Evolutionary conservation across 2,888 invertebrate species (phyloP), one percentile per base, ranked within the genome.

Genomic region (Ferrisia virgata): DNA sequence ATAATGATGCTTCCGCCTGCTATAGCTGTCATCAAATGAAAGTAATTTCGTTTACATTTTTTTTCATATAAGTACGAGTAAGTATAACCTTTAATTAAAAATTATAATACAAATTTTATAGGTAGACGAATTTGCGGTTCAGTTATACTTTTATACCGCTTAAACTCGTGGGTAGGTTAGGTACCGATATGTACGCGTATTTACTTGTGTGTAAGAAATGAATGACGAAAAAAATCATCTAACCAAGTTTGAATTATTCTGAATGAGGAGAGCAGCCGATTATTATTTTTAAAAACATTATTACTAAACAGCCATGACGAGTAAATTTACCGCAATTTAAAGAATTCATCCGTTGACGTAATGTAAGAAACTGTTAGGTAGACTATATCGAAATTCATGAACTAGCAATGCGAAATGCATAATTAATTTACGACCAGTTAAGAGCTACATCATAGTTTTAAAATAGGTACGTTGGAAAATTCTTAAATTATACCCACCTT

Each of bases 281-380:
- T 64, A 64, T 64, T 13, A 64, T 64, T 64, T 53, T 64, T 5
- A 64, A 25, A 64, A 64, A 28, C 64, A 64, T 64, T 64, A 64
- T 64, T 64, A 53, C 53, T 80, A 80, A 80, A 80, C n/a, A 80
- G 53, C 80, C 53, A 31, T 80, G 80, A 80, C 80, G 53, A 80
- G 28, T 53, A 80, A 80, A 80, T 80, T 80, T 47, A 80, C 80
- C 80, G 47, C 80, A 80, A 80, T 80, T 80, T 53, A 53, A 33
- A 47, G 80, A 80, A 80, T 80, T 76, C 72, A 76, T 76, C 36
- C 18, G 72, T 76, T 36, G 36, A 64, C 28, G 72, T 76, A 76
- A 76, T 76, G 36, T 36, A 76, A 9, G n/a, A 36, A 76, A 76
- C 72, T 36, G 72, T 76, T 76, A n/a, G n/a, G n/a, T n/a, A n/a